Conservation (phyloP, 2,888 invertebrate species). For the Acanthosoma haemorrhoidale region DNA sequence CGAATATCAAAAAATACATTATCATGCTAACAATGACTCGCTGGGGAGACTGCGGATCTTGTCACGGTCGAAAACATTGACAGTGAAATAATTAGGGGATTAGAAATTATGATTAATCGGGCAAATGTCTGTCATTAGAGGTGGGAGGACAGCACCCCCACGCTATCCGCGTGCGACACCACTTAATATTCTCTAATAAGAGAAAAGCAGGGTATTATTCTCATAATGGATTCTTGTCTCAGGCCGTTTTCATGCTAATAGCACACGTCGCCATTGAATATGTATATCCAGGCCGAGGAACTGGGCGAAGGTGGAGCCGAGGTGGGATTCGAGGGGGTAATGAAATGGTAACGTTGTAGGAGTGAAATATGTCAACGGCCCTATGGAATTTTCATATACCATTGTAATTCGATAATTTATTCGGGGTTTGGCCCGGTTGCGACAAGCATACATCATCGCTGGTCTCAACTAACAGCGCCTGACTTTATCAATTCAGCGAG, state of each 20-base stretch:
- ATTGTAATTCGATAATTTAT: constrained; percentile 18
- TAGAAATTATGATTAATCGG: constrained; percentile 22
- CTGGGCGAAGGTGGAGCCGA: not conserved
- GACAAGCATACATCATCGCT: no score
- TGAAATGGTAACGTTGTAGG: constrained; percentile 22
- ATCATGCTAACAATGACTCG: constrained; percentile 3
- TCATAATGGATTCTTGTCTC: constrained; percentile 19
- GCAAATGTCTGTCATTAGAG: constrained; percentile 7
- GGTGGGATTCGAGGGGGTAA: not conserved
- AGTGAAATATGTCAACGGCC: constrained; percentile 4
- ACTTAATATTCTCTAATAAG: constrained; percentile 24
- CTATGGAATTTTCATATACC: constrained; percentile 2
- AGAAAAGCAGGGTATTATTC: constrained; percentile 20
- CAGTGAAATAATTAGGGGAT: constrained; percentile 20
- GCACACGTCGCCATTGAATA: constrained; percentile 14
- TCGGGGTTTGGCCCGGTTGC: no score
- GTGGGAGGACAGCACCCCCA: constrained; percentile 24
- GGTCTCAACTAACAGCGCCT: no score
- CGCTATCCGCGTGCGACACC: not conserved
- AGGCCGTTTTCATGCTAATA: constrained; percentile 20
- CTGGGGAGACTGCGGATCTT: not conserved
- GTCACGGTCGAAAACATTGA: not conserved
- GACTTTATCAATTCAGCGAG: no score
- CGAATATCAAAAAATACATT: not conserved
- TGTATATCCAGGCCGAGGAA: not conserved